Conservation (phyloP, 2,797 vertebrate species). For the Emys orbicularis region DNA sequence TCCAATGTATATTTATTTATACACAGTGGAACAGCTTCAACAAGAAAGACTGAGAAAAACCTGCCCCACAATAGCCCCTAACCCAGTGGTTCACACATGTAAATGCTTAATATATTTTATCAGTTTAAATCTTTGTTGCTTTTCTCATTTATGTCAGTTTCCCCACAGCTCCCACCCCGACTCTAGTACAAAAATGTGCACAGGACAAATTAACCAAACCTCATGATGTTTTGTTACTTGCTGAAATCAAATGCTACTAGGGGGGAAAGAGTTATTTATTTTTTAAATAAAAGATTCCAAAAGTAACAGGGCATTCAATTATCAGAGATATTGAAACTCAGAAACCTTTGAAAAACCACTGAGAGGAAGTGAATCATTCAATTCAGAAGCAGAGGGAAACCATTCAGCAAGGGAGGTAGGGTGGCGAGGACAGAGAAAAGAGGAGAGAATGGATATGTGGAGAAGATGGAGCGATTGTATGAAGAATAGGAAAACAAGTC, state of each 20-base stretch:
- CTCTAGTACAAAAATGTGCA: neutral
- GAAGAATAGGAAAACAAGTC: neutral
- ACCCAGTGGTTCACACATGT: neutral
- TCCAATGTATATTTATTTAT: neutral
- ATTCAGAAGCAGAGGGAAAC: neutral
- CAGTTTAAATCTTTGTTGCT: neutral
- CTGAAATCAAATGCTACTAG: neutral
- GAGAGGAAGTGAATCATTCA: neutral
- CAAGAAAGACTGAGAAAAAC: neutral
- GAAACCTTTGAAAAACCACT: neutral
- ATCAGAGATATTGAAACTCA: neutral
- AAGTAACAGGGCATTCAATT: neutral
- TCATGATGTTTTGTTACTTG: neutral
- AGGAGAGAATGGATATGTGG: neutral
- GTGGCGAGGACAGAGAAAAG: too few species aligned
- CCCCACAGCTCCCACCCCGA: neutral
- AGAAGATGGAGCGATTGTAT: neutral
- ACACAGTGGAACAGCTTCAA: neutral
- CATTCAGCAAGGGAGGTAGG: neutral
- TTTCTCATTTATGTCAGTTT: neutral
- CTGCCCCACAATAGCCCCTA: neutral
- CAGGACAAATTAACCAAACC: neutral
- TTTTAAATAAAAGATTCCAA: neutral
- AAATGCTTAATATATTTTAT: neutral
- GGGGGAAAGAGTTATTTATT: neutral